These are phyloP conservation scores for Donacobius atricapilla DNA, from an alignment of 2,113 vertebrate genomes.

Conservation along the genomic window DNA sequence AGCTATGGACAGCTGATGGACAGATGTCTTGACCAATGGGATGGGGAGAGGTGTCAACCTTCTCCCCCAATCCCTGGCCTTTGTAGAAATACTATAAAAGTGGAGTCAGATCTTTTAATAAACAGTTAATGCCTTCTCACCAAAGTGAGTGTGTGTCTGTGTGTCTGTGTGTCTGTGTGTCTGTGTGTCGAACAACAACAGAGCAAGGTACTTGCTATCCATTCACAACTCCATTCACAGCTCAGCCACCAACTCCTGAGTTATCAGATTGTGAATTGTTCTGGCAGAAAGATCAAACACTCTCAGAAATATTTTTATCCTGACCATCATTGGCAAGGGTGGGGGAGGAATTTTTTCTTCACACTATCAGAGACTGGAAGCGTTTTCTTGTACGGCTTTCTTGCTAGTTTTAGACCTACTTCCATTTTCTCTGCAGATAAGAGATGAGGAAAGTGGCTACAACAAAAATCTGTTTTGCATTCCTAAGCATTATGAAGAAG, in stretches of 20 bases:
- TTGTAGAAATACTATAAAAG: no score
- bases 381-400: not conserved
- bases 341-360: not conserved
- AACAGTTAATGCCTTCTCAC: no score
- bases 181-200: no score
- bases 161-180: no score
- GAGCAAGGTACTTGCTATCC: not conserved
- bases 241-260: not conserved
- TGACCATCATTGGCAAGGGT: not conserved
- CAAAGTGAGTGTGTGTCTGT: no score
- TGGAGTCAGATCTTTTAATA: no score
- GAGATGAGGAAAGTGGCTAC: constrained; percentile 74
- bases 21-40: no score
- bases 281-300: not conserved
- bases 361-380: not conserved
- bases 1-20: no score
- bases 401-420: not conserved
- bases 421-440: not conserved
- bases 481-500: constrained; percentile 79
- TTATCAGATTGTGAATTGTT: not conserved
- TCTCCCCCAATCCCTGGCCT: no score
- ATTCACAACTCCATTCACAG: not conserved
- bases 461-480: constrained; percentile 79
- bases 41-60: no score
- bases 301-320: not conserved